Evolutionary conservation across 2,113 vertebrate species (phyloP).

Genomic region (Cyphomyrus plagiostoma): DNA sequence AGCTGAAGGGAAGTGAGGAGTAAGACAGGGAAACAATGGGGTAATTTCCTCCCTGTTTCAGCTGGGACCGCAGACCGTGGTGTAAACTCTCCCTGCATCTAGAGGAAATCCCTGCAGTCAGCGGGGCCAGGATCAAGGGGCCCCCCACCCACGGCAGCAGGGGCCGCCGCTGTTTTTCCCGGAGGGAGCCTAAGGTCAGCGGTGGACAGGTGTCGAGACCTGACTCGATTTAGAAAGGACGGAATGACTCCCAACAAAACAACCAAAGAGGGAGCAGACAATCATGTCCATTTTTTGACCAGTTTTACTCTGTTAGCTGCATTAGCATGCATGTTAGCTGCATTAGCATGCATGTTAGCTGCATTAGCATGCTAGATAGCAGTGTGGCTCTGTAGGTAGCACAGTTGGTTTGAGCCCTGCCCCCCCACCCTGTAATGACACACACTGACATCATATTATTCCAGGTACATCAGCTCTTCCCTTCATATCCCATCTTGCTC

Average conservation of each 20-base stretch:
- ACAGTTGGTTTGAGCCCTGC: not conserved
- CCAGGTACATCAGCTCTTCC: not conserved
- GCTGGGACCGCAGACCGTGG: not conserved
- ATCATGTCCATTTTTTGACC: not conserved
- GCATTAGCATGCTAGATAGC: not conserved
- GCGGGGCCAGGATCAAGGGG: constrained; percentile 28
- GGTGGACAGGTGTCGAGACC: constrained; percentile 40
- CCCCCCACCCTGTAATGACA: not conserved
- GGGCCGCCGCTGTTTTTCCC: not conserved
- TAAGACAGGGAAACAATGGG: constrained; percentile 62
- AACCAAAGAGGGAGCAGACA: constrained; percentile 48
- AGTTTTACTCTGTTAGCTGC: not conserved
- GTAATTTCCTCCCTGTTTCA: constrained; percentile 52
- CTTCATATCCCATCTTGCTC: not conserved
- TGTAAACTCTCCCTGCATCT: constrained; percentile 27
- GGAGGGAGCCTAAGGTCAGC: constrained; percentile 35
- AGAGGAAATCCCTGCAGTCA: constrained; percentile 19
- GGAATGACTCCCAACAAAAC: constrained; percentile 59
- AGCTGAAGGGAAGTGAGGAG: constrained; percentile 47
- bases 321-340: not conserved
- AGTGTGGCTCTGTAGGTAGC: not conserved
- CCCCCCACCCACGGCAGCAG: constrained; percentile 19
- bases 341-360: not conserved
- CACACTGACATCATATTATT: not conserved
- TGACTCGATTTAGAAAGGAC: constrained; percentile 47